Percentiles rank a stretch among this genome's conserved stretches.
Conservation (phyloP, 2,113 vertebrate species). For the Xiphophorus maculatus region DNA sequence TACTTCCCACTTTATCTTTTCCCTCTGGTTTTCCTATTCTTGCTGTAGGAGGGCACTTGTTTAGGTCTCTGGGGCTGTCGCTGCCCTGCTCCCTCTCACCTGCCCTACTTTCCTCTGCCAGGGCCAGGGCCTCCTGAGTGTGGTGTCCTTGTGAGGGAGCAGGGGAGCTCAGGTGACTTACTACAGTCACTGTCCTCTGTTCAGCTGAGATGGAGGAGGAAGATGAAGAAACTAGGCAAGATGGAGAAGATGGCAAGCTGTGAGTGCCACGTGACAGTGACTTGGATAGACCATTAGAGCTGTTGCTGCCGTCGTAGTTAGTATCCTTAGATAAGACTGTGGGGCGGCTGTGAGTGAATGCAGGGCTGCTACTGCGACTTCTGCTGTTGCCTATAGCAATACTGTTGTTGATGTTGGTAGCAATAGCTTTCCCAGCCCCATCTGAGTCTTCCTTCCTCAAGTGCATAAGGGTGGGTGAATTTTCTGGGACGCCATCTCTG, state of each 20-base stretch:
- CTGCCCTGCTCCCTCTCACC: slow-evolving; percentile 69
- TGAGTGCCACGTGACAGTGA: slow-evolving; percentile 67
- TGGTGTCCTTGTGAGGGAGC: slow-evolving; percentile 70
- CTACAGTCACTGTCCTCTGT: slow-evolving; percentile 69
- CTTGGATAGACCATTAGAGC: slow-evolving; percentile 63
- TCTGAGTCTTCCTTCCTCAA: slow-evolving; percentile 74
- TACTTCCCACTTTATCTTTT: slow-evolving; percentile 68
- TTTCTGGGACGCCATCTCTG: slow-evolving; percentile 77
- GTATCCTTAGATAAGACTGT: slow-evolving; percentile 63
- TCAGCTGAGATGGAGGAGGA: slow-evolving; percentile 59
- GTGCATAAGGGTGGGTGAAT: slow-evolving; percentile 49
- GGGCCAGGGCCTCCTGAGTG: slow-evolving; percentile 67
- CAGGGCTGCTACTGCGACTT: slow-evolving; percentile 74
- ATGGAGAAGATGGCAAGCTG: slow-evolving; percentile 50
- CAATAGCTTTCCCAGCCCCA: slow-evolving; percentile 62
- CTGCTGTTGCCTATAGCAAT: slow-evolving; percentile 55
- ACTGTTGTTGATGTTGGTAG: slow-evolving; percentile 46
- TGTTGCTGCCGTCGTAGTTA: slow-evolving; percentile 62
- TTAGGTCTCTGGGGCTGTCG: slow-evolving; percentile 75
- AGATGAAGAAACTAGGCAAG: slow-evolving; percentile 59
- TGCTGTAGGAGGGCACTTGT: slow-evolving; percentile 61
- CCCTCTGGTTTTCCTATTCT: slow-evolving; percentile 70
- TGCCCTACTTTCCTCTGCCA: slow-evolving; percentile 69
- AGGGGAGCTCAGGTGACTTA: slow-evolving; percentile 65
- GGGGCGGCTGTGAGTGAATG: slow-evolving; percentile 68